These are phyloP conservation scores for Hemibates koningsi DNA, from an alignment of 2,113 vertebrate genomes.

Conservation along the genomic window DNA sequence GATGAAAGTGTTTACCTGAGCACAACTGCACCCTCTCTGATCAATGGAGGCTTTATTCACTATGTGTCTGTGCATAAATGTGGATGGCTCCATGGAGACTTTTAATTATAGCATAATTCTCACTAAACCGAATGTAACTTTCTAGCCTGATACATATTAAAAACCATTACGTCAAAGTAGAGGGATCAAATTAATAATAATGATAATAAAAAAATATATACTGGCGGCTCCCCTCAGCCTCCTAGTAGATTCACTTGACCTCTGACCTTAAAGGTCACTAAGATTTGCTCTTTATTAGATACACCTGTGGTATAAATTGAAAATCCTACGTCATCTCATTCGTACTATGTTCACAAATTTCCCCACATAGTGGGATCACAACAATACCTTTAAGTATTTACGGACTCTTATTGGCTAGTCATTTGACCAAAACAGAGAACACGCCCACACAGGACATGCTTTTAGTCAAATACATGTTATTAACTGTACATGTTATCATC, in stretches of 20 bases:
- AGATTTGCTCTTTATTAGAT: neutral
- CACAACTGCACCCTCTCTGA: neutral
- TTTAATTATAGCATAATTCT: conserved; percentile 17
- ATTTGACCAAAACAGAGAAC: neutral
- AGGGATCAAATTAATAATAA: neutral
- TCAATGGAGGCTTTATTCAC: conserved; percentile 27
- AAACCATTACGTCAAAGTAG: neutral
- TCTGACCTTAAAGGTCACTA: neutral
- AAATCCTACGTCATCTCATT: neutral
- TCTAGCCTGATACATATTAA: neutral
- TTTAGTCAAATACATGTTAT: neutral
- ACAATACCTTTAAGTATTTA: neutral
- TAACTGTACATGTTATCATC: neutral
- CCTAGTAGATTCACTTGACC: neutral
- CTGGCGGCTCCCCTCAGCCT: neutral
- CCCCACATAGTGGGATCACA: neutral
- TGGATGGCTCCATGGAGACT: neutral
- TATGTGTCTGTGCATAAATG: conserved; percentile 11
- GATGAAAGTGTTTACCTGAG: neutral
- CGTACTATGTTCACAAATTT: neutral
- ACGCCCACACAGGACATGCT: neutral
- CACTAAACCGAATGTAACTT: neutral
- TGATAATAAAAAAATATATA: neutral
- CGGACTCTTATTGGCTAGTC: neutral
- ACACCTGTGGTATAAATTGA: neutral